A percentile compares a stretch with the other conserved stretches of the same genome.
Conservation (phyloP, 1,140 invertebrate genomes). For the Drosophila albomicans region DNA sequence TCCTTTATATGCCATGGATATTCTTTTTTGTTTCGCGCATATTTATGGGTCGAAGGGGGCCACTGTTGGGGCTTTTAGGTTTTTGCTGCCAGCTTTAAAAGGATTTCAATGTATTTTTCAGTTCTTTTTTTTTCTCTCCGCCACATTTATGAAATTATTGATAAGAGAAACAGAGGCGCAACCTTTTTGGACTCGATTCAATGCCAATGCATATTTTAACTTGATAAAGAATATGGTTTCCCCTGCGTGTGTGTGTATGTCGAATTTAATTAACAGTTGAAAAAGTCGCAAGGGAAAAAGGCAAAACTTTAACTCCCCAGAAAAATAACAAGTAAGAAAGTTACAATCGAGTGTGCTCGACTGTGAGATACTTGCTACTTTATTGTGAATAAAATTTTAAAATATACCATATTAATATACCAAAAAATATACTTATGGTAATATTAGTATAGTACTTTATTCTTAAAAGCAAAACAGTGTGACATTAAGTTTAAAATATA, state of each 20-base stretch:
- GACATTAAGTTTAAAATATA: too few species aligned
- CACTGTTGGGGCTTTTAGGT: slow-evolving; percentile 43
- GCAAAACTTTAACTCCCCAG: slow-evolving; percentile 5
- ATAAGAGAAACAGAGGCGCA: slow-evolving; percentile 57
- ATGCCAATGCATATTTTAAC: slow-evolving; percentile 69
- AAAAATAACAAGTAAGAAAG: too few species aligned
- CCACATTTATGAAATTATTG: slow-evolving; percentile 79
- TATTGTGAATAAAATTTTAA: too few species aligned
- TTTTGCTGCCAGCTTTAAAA: slow-evolving; percentile 67
- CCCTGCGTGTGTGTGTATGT: slow-evolving; percentile 37
- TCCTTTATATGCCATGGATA: slow-evolving; percentile 30
- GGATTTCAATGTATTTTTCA: slow-evolving; percentile 75
- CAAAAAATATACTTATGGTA: too few species aligned
- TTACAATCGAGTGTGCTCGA: too few species aligned
- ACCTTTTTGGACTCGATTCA: slow-evolving; percentile 37
- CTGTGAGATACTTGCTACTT: too few species aligned
- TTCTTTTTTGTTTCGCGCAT: slow-evolving; percentile 45
- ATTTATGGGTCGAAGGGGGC: slow-evolving; percentile 65
- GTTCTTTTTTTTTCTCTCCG: too few species aligned
- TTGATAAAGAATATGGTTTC: slow-evolving; percentile 40
- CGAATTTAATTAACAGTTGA: slow-evolving; percentile 79
- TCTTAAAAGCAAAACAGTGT: too few species aligned
- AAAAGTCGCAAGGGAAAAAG: slow-evolving; percentile 69
- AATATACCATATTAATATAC: too few species aligned
- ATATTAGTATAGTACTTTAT: too few species aligned